Percentiles rank a stretch among this genome's conserved stretches.
phyloP scores from a whole-genome alignment of 2,797 vertebrate species.

The Sphaeramia orbicularis region DNA sequence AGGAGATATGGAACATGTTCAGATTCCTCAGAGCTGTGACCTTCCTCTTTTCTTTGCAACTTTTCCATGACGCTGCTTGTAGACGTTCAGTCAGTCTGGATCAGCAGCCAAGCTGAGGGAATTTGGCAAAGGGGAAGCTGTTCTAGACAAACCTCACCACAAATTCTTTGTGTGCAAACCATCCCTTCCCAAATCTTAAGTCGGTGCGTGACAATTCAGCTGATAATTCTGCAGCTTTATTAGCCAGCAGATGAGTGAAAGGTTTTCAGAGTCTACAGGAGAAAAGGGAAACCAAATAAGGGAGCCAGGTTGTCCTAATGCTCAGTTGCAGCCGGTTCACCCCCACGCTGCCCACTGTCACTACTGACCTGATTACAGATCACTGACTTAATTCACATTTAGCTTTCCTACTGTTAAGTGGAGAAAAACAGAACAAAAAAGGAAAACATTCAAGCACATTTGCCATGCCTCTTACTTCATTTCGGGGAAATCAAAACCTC shows the following conservation, averaged over 20 bases:
- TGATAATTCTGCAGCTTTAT: background rate
- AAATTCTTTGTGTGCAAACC: background rate
- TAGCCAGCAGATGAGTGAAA: background rate
- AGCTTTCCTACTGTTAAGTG: slow-evolving; percentile 10
- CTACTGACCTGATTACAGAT: slow-evolving; percentile 23
- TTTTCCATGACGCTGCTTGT: slow-evolving; percentile 36
- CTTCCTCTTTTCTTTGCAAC: slow-evolving; percentile 1
- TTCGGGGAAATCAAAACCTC: too few species aligned
- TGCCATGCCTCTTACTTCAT: background rate
- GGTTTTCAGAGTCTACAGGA: background rate
- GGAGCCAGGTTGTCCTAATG: background rate
- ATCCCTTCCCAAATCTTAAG: background rate
- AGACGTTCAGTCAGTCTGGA: slow-evolving; percentile 26
- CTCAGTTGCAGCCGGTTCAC: background rate
- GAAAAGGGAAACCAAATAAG: background rate
- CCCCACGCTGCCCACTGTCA: slow-evolving; percentile 11
- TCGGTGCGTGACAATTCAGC: background rate
- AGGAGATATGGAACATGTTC: slow-evolving; percentile 33
- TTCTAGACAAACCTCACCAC: background rate
- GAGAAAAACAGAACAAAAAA: background rate
- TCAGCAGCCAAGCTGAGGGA: background rate
- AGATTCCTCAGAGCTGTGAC: slow-evolving; percentile 21
- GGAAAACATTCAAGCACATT: rapidly evolving
- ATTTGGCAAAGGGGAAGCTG: background rate
- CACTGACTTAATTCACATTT: slow-evolving; percentile 43